Conservation (phyloP, 1,140 invertebrate species). For the Dinoponera quadriceps region DNA sequence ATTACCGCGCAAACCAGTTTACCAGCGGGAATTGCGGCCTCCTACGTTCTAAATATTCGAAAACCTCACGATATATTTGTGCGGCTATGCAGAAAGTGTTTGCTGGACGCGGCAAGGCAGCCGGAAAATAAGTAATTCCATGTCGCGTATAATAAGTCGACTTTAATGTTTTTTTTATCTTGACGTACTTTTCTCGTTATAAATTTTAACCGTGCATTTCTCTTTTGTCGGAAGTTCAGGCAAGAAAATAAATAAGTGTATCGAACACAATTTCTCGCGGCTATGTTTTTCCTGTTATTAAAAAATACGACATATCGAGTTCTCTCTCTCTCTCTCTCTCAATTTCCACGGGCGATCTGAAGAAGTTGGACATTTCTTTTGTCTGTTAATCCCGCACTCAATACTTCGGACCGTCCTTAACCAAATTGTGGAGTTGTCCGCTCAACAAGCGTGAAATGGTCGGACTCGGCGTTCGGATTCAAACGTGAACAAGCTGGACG, state of each 20-base stretch:
- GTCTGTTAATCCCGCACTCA: neutral
- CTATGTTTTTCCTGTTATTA: neutral
- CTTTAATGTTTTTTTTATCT: neutral
- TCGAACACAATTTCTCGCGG: neutral
- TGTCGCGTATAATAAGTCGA: neutral
- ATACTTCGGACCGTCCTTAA: conserved; percentile 16
- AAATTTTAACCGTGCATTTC: neutral
- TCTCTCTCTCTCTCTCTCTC: neutral
- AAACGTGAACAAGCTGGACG: conserved; percentile 42
- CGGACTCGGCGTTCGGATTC: conserved; percentile 44
- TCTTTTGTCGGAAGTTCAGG: neutral
- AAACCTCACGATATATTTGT: conserved; percentile 54
- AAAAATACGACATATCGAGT: neutral
- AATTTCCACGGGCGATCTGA: neutral
- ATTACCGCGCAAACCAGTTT: conserved; percentile 61
- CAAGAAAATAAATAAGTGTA: neutral
- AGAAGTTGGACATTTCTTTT: conserved; percentile 19
- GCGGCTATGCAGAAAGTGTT: neutral
- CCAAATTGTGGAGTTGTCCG: conserved; percentile 56
- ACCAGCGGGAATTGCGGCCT: conserved; percentile 55
- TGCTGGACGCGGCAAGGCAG: neutral
- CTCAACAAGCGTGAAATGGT: conserved; percentile 54
- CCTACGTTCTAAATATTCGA: conserved; percentile 56
- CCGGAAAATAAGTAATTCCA: conserved; percentile 26
- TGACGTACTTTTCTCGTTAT: neutral